Evolutionary conservation across 2,113 vertebrate genomes (phyloP).

Genomic region (Xenopus tropicalis): DNA sequence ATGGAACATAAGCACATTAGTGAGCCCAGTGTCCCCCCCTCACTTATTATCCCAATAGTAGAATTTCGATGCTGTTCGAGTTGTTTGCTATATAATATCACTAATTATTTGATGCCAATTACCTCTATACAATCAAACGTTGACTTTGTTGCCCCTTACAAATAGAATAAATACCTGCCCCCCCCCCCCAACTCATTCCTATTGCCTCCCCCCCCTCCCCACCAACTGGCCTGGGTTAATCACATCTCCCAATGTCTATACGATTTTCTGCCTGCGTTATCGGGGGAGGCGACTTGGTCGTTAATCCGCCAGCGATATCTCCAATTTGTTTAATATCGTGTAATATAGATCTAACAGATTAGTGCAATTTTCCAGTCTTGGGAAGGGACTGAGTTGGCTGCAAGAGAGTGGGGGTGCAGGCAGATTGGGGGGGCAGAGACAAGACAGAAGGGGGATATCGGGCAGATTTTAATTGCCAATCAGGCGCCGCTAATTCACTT

Average conservation of each 20-base stretch:
- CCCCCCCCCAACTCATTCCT: too few species aligned
- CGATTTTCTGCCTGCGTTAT: constrained; percentile 43
- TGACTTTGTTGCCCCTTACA: too few species aligned
- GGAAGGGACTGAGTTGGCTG: constrained; percentile 53
- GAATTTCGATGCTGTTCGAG: too few species aligned
- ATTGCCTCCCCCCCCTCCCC: too few species aligned
- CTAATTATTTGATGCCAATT: too few species aligned
- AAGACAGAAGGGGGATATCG: neutral
- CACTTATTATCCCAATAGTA: too few species aligned
- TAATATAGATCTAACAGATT: constrained; percentile 60
- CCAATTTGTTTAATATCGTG: constrained; percentile 53
- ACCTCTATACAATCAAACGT: too few species aligned
- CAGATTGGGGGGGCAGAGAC: constrained; percentile 21
- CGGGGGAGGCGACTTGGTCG: constrained; percentile 36
- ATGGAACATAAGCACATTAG: too few species aligned
- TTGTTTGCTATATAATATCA: too few species aligned
- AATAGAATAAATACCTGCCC: too few species aligned
- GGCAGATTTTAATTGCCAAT: constrained; percentile 62
- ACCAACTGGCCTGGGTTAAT: too few species aligned
- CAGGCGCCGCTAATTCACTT: constrained; percentile 68
- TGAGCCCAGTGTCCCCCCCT: too few species aligned
- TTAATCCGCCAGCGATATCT: constrained; percentile 53
- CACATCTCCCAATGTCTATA: constrained; percentile 28
- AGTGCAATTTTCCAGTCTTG: constrained; percentile 64
- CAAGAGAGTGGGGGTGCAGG: constrained; percentile 42